Evolutionary conservation across 1,140 invertebrate species (phyloP), one percentile per base, ranked within the genome.

Genomic region (Cherax destructor): DNA sequence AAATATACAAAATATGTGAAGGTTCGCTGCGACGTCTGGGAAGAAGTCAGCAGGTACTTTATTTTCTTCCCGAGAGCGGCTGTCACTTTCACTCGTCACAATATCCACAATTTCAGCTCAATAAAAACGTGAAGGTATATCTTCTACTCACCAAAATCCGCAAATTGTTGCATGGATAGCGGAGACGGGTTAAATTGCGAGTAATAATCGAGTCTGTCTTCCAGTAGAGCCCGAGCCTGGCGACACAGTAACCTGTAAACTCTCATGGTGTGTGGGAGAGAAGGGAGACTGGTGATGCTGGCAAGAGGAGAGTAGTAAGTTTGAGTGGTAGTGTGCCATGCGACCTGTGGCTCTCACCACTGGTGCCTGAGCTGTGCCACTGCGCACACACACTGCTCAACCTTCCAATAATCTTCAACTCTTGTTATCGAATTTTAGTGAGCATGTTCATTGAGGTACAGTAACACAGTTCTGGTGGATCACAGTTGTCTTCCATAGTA

Each of bases 151-250:
- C 98, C 98, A 95, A 99, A 99, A 96, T 99, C 98, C 94, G 99
- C 97, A 95, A 99, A 99, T 95, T 99, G 97, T 95, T 99, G 98
- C 93, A 99, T 99, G 80, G 98, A 99, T 72, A 99, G 95, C 85
- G 98, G 98, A 90, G 98, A 98, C 76, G 98, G 98, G 95, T 99
- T 99, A 94, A 98, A 99, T 94, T 98, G 97, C 0, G 98, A 98
- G 95, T 99, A 99, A 94, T 97, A 97, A 95, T 99, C 98, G 94
- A 99, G 94, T 97, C 98, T 97, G 96, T 98, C 84, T 87, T 93
- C 92, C 76, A 93, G 77, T 1, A 92, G 72, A 21, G 83, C 81
- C 41, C 86, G 92, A 24, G 91, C 88, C 78, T 92, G 92, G 41
- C 92, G 87, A 61, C 81, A 88, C 88, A 93, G 88, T 49, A 83